phyloP scores from a whole-genome alignment of 2,888 invertebrate genomes.

The Chymomyza amoena region DNA sequence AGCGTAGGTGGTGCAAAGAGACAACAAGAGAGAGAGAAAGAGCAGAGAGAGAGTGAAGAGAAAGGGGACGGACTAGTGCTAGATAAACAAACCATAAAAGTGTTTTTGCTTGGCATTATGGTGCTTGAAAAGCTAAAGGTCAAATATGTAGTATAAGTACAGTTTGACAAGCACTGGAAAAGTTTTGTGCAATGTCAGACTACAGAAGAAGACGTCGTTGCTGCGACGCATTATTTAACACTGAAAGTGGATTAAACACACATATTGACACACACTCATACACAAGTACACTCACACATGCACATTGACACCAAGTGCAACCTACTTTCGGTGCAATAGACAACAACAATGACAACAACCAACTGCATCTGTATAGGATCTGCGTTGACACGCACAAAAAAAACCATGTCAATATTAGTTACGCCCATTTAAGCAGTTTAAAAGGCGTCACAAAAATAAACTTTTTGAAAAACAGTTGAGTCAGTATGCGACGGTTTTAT shows the following conservation, averaged over 20 bases:
- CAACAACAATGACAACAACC: conserved; percentile 14
- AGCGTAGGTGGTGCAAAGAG: not conserved
- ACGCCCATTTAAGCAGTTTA: conserved; percentile 62
- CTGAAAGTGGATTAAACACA: conserved; percentile 62
- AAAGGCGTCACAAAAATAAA: conserved; percentile 34
- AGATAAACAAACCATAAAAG: conserved; percentile 59
- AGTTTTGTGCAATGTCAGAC: conserved; percentile 1
- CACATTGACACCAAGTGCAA: conserved; percentile 31
- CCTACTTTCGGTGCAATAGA: conserved; percentile 47
- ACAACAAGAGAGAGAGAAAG: not conserved
- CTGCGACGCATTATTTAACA: conserved; percentile 42
- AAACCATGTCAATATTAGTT: conserved; percentile 62
- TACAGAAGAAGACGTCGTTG: conserved; percentile 8
- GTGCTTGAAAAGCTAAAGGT: not conserved
- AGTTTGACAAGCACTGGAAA: conserved; percentile 32
- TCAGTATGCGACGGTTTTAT: too few relatives aligned
- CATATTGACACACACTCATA: conserved; percentile 8
- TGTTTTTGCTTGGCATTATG: conserved; percentile 29
- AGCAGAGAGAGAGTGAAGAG: not conserved
- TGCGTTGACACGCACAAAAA: conserved; percentile 35
- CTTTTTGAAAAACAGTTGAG: too few relatives aligned
- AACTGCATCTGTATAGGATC: conserved; percentile 10
- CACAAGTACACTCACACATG: conserved; percentile 2
- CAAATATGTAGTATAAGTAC: not conserved
- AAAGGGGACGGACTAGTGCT: not conserved